These are phyloP conservation scores for Neotoma lepida DNA, from an alignment of 2,113 vertebrate species.

Conservation along the genomic window DNA sequence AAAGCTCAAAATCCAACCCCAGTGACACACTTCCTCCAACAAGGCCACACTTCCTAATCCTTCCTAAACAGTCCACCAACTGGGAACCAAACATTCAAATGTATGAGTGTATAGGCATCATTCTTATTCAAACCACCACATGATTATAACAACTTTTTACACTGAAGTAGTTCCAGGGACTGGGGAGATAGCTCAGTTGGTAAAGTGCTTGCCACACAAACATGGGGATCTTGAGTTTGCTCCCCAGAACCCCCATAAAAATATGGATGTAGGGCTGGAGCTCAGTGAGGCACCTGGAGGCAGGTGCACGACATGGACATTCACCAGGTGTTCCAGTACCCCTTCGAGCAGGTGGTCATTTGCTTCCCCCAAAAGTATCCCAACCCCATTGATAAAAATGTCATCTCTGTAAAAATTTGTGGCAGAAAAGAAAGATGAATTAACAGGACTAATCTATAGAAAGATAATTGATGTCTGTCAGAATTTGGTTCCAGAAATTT, in stretches of 20 bases:
- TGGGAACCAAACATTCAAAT: not conserved
- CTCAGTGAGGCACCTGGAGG: not conserved
- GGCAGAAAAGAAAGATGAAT: constrained; percentile 85
- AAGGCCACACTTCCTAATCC: not conserved
- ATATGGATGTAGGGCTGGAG: constrained; percentile 59
- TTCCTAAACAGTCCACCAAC: not conserved
- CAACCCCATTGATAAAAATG: constrained; percentile 83
- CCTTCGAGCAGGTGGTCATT: constrained; percentile 85
- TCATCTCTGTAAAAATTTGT: constrained; percentile 80
- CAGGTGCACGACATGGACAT: constrained; percentile 76
- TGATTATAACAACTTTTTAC: constrained; percentile 53
- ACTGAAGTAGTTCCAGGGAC: constrained; percentile 16
- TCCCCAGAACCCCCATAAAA: not conserved
- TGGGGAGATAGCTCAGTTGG: not conserved
- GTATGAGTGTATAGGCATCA: not conserved
- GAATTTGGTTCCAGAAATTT: constrained; percentile 85
- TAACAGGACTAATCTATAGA: constrained; percentile 83
- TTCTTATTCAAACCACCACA: not conserved
- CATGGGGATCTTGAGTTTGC: not conserved
- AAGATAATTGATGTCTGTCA: constrained; percentile 84
- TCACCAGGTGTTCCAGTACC: constrained; percentile 82
- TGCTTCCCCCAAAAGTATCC: constrained; percentile 86
- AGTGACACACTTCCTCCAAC: not conserved
- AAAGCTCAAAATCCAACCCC: not conserved
- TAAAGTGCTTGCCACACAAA: not conserved